Percentiles rank a stretch among this genome's conserved stretches.
Evolutionary conservation across 2,113 vertebrate species (phyloP).

Genomic region (Ramphastos sulfuratus): DNA sequence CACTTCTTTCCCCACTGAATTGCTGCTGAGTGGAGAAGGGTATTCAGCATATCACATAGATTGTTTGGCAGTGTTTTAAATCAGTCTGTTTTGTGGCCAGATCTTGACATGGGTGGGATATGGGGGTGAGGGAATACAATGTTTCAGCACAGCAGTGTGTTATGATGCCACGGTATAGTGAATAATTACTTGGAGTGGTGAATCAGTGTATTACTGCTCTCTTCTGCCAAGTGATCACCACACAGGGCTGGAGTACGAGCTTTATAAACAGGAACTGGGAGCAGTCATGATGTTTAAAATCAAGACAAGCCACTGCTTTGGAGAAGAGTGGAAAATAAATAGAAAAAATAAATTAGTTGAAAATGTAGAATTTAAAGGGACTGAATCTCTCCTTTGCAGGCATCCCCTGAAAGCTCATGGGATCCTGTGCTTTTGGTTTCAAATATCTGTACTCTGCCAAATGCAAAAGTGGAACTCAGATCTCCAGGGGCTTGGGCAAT

Average conservation of each 20-base stretch:
- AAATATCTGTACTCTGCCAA: not conserved
- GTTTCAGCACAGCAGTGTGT: not conserved
- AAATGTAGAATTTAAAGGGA: not conserved
- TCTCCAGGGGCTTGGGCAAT: not conserved
- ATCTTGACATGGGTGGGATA: not conserved
- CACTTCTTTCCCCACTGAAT: not conserved
- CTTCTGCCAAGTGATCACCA: not conserved
- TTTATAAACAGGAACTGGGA: not conserved
- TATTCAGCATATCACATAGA: not conserved
- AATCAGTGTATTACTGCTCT: not conserved
- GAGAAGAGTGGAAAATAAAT: not conserved
- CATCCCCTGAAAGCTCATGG: not conserved
- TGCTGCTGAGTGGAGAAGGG: not conserved
- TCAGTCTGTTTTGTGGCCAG: not conserved
- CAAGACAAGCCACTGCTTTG: not conserved
- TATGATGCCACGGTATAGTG: not conserved
- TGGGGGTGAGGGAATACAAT: rapidly evolving
- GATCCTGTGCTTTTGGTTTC: not conserved
- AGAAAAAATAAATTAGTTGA: not conserved
- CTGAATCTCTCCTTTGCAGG: not conserved
- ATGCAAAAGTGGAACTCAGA: not conserved
- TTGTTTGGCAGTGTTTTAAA: not conserved
- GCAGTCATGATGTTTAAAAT: not conserved
- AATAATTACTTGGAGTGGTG: not conserved
- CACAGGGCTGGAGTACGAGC: not conserved